Evolutionary conservation across 1,140 invertebrate genomes (phyloP).

Genomic region (Colletes gigas): DNA sequence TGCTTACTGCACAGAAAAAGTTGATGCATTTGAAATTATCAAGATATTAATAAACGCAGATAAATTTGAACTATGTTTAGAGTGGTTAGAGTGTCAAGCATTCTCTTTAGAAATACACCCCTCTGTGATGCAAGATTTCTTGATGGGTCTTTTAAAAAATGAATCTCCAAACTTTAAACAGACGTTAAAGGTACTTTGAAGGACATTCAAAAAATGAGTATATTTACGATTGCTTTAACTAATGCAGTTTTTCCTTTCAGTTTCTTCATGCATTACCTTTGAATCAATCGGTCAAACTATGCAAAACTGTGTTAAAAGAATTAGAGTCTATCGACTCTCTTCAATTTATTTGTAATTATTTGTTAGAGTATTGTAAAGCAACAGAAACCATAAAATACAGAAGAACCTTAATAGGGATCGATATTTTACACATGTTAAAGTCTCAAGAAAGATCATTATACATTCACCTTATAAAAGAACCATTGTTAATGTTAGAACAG

Average conservation of each 20-base stretch:
- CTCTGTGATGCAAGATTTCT: conserved; percentile 68
- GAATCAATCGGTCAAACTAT: conserved; percentile 82
- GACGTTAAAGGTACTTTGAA: conserved; percentile 66
- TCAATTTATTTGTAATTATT: conserved; percentile 84
- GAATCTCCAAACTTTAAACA: conserved; percentile 69
- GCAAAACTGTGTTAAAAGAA: conserved; percentile 84
- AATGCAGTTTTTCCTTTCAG: conserved; percentile 61
- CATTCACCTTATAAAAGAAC: conserved; percentile 85
- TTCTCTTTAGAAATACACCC: conserved; percentile 74
- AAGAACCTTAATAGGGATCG: conserved; percentile 82
- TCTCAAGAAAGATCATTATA: conserved; percentile 81
- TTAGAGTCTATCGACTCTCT: conserved; percentile 84
- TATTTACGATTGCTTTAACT: conserved; percentile 15
- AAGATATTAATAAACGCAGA: conserved; percentile 72
- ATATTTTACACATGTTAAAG: conserved; percentile 84
- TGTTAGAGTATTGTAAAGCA: conserved; percentile 78
- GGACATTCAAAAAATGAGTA: conserved; percentile 57
- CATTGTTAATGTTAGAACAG: conserved; percentile 87
- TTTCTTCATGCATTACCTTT: conserved; percentile 81
- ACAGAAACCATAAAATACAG: conserved; percentile 79
- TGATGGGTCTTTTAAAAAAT: conserved; percentile 71
- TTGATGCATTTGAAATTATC: conserved; percentile 69
- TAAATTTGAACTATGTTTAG: conserved; percentile 84
- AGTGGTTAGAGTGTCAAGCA: conserved; percentile 83
- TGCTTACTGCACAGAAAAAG: conserved; percentile 75